Conservation (phyloP, 2,888 invertebrate genomes). For the Epirrhoe tristata region DNA sequence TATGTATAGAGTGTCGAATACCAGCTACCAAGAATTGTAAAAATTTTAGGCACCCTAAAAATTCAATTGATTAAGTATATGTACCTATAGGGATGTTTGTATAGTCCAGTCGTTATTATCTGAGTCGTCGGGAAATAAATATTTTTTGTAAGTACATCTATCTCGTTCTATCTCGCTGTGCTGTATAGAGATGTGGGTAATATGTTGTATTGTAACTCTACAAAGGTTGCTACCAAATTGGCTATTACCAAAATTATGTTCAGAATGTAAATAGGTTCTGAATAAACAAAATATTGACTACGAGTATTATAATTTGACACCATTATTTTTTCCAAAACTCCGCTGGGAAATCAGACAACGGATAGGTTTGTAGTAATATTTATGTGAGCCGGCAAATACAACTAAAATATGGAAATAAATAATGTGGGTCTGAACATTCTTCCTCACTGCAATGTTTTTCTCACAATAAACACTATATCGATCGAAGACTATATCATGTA, state of each 20-base stretch:
- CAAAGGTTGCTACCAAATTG: too few species aligned
- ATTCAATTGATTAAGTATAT: too few species aligned
- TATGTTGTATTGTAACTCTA: too few species aligned
- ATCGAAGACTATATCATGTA: too few species aligned
- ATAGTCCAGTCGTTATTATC: too few species aligned
- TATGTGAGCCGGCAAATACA: constrained; percentile 19
- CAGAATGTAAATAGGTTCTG: background rate
- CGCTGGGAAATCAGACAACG: constrained; percentile 27
- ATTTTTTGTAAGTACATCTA: too few species aligned
- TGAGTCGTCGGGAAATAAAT: too few species aligned
- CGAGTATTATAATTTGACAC: constrained; percentile 33
- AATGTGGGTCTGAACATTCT: constrained; percentile 7
- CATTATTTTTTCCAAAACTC: constrained; percentile 29
- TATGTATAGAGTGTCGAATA: background rate
- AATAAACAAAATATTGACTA: constrained; percentile 16
- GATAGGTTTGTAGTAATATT: constrained; percentile 25
- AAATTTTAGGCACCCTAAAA: background rate
- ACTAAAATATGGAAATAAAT: constrained; percentile 26
- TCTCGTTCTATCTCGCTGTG: too few species aligned
- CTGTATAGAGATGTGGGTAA: too few species aligned
- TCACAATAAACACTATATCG: background rate
- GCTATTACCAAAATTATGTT: too few species aligned
- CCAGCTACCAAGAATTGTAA: background rate
- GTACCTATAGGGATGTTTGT: too few species aligned
- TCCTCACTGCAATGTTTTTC: constrained; percentile 11